phyloP scores from a whole-genome alignment of 92 coral and sea anemone genomes.

The Virgularia gustaviana region DNA sequence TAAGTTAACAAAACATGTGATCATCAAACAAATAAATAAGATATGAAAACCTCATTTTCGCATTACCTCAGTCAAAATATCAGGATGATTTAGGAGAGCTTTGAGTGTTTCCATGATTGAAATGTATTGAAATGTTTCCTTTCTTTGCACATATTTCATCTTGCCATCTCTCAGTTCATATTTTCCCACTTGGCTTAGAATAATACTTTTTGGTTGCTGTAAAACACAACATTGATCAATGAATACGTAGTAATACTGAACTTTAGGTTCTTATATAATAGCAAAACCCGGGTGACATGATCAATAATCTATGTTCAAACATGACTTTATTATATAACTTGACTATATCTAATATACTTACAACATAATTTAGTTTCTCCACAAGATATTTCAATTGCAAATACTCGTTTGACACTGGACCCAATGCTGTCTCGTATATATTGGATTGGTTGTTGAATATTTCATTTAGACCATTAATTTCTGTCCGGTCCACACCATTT shows the following conservation, averaged over 20 bases:
- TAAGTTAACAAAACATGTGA: too few species aligned
- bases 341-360: too few species aligned
- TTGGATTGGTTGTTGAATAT: neutral
- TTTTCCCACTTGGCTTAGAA: constrained; percentile 8
- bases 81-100: constrained; percentile 12
- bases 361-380: constrained; percentile 7
- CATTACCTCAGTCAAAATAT: constrained; percentile 3
- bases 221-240: neutral
- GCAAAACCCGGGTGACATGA: too few species aligned
- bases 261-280: too few species aligned
- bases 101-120: constrained; percentile 13
- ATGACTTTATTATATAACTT: too few species aligned
- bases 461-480: neutral
- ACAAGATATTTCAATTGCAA: constrained; percentile 16
- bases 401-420: constrained; percentile 21
- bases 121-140: constrained; percentile 10
- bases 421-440: constrained; percentile 11
- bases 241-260: neutral
- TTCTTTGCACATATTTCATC: constrained; percentile 8
- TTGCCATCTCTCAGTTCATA: constrained; percentile 3
- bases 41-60: neutral
- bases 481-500: constrained; percentile 13
- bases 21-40: neutral
- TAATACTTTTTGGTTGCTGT: constrained; percentile 13
- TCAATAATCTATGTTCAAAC: too few species aligned